Conservation (phyloP, 64 coral and sea anemone species). For the Actinia tenebrosa region DNA sequence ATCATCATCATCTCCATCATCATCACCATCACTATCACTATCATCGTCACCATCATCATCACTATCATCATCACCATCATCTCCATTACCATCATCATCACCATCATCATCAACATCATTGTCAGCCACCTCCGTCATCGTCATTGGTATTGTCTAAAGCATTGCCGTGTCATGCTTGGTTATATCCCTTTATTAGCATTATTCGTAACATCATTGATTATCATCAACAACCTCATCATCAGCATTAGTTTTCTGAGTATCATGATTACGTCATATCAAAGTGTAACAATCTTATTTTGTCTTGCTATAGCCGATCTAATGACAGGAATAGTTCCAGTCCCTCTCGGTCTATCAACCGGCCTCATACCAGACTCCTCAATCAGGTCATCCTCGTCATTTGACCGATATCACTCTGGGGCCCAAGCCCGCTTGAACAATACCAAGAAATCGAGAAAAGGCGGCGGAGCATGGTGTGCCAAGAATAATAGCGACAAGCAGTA, state of each 20-base stretch:
- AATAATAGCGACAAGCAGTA: slow-evolving; percentile 67
- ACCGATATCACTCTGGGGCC: slow-evolving; percentile 64
- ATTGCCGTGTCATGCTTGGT: no score
- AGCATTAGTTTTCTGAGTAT: no score
- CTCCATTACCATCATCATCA: no score
- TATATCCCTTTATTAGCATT: no score
- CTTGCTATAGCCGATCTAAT: slow-evolving; percentile 58
- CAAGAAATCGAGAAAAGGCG: slow-evolving; percentile 43
- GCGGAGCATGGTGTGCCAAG: slow-evolving; percentile 74
- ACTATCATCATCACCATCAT: no score
- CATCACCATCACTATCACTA: no score
- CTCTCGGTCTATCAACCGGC: slow-evolving; percentile 55
- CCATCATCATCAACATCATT: not conserved
- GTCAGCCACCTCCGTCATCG: not conserved
- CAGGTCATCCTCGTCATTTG: slow-evolving; percentile 48
- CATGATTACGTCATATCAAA: no score
- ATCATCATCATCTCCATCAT: no score
- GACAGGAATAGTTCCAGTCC: slow-evolving; percentile 49
- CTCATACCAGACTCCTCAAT: slow-evolving; percentile 51
- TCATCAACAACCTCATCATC: no score
- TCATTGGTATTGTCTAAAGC: not conserved
- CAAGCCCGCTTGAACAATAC: slow-evolving; percentile 71
- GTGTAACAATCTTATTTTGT: not conserved
- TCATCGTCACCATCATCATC: not conserved
- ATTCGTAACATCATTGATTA: no score